Percentiles rank a stretch among this genome's conserved stretches.
Conservation (phyloP, 2,888 invertebrate genomes). For the Zygothrica quintamaculata region DNA sequence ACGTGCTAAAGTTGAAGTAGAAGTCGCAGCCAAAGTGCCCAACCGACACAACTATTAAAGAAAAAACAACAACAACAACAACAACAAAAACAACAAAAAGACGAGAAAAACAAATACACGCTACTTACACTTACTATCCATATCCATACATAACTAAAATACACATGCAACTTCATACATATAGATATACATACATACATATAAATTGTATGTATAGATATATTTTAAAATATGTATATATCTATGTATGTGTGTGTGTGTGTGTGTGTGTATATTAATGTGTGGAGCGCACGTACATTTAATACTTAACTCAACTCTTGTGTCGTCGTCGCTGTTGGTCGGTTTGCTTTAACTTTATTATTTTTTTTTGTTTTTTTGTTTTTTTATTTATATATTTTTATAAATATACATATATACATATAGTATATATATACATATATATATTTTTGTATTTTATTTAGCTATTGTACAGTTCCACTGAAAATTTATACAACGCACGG, state of each 20-base stretch:
- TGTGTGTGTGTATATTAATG: slow-evolving; percentile 31
- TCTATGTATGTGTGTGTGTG: slow-evolving; percentile 10
- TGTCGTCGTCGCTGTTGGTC: slow-evolving; percentile 38
- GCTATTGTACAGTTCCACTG: slow-evolving; percentile 78
- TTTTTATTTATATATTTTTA: too few species aligned
- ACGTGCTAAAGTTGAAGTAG: slow-evolving; percentile 48
- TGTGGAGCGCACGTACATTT: slow-evolving; percentile 56
- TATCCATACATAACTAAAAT: slow-evolving; percentile 59
- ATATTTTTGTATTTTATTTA: slow-evolving; percentile 63
- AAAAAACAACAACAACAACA: too few species aligned
- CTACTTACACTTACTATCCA: slow-evolving; percentile 76
- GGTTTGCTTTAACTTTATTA: slow-evolving; percentile 72
- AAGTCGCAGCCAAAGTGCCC: slow-evolving; percentile 55
- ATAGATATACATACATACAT: slow-evolving; percentile 18
- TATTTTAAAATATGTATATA: slow-evolving; percentile 4
- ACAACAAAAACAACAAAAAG: slow-evolving; percentile 39
- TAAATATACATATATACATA: too few species aligned
- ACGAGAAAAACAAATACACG: slow-evolving; percentile 74
- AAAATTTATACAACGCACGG: slow-evolving; percentile 78
- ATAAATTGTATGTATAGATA: neutral
- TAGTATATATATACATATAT: too few species aligned
- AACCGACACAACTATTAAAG: slow-evolving; percentile 70
- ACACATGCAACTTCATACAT: slow-evolving; percentile 36
- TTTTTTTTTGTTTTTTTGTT: slow-evolving; percentile 43
- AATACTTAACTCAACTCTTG: slow-evolving; percentile 63